These are phyloP conservation scores for Gortyna flavago DNA, from an alignment of 2,888 invertebrate genomes.

Conservation along the genomic window DNA sequence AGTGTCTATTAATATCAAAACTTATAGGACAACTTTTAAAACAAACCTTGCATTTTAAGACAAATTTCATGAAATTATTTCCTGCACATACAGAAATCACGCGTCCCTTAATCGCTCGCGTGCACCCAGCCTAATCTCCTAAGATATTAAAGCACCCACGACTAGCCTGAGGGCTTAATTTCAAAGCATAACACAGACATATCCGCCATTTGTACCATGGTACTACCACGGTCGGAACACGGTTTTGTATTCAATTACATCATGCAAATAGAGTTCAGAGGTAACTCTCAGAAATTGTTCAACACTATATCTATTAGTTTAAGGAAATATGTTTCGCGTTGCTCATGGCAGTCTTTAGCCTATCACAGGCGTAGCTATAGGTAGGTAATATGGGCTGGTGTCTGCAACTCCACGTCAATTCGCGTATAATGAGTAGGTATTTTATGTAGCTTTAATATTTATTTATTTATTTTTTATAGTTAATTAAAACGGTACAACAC, in stretches of 20 bases:
- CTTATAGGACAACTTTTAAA: background rate
- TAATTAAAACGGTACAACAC: too few species aligned
- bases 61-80: background rate
- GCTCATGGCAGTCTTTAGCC: background rate
- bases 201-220: slow-evolving; percentile 4
- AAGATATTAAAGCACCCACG: slow-evolving; percentile 46
- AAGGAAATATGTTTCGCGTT: background rate
- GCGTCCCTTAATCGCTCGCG: slow-evolving; percentile 1
- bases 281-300: background rate
- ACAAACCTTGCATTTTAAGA: too few species aligned
- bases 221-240: background rate
- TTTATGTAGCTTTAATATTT: too few species aligned
- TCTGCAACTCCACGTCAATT: too few species aligned
- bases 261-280: slow-evolving; percentile 25
- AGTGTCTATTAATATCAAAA: background rate
- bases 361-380: too few species aligned
- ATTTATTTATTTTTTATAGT: too few species aligned
- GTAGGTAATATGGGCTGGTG: too few species aligned
- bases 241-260: slow-evolving; percentile 38
- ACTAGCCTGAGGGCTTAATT: slow-evolving; percentile 55
- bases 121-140: slow-evolving; percentile 41
- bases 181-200: slow-evolving; percentile 42
- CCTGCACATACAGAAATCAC: background rate
- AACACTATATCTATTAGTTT: background rate
- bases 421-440: too few species aligned